A percentile compares a stretch with the other conserved stretches of the same genome.
phyloP scores from a whole-genome alignment of 2,113 vertebrate genomes.

The Proterorhinus semilunaris region DNA sequence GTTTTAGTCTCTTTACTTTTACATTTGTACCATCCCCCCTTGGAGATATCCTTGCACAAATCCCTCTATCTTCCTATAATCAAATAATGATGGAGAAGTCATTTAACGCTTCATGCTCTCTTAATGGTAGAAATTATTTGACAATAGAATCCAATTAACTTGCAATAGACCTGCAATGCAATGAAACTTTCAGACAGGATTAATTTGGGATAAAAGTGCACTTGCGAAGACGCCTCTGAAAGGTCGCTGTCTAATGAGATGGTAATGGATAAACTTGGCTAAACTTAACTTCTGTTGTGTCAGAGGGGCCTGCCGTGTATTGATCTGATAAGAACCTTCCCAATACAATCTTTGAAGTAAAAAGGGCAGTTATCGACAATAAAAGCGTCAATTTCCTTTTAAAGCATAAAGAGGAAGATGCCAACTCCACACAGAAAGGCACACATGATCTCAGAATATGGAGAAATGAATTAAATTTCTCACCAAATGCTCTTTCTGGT shows the following conservation, averaged over 20 bases:
- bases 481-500: too few species aligned
- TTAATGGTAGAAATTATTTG: conserved; percentile 1
- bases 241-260: background rate
- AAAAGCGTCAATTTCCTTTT: too few species aligned
- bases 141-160: background rate
- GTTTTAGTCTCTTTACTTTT: too few species aligned
- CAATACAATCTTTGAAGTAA: background rate
- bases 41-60: too few species aligned
- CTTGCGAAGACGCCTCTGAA: background rate
- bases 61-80: background rate
- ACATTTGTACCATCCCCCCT: too few species aligned
- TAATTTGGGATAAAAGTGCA: background rate
- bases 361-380: background rate
- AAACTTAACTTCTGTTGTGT: background rate
- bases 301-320: background rate
- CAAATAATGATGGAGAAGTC: conserved; percentile 3
- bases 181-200: background rate
- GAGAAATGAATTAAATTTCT: too few species aligned
- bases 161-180: background rate
- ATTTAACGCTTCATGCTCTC: conserved; percentile 1
- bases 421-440: too few species aligned
- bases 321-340: background rate
- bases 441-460: too few species aligned
- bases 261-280: background rate
- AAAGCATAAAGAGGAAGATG: too few species aligned